Base-by-base conservation (phyloP, 2,113 vertebrate genomes). In the Oreochromis aureus region DNA sequence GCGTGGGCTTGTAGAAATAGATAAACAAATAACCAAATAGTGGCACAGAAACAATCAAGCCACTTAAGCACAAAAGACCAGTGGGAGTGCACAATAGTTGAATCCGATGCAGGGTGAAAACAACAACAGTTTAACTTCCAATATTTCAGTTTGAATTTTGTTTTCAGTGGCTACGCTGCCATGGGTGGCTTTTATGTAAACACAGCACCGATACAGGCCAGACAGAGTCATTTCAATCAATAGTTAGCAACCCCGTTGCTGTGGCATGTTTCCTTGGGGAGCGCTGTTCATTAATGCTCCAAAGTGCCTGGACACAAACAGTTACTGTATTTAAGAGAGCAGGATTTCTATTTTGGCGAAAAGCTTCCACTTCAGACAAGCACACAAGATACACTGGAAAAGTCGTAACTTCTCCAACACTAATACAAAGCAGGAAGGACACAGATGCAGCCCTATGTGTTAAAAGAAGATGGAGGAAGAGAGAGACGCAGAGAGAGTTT, bases 141-240 rank as follows among this genome's bases (percentile, higher is more conserved):
- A 63, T 54, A 59, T 56, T 86, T 92, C 36, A 56, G 13, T 86
- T 83, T 10, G 32, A 30, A 27, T 66, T 89, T 73, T 80, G n/a
- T 51, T 84, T 80, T 58, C 84, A 46, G 66, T 2, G 79, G 71
- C 24, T 24, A 59, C 4, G 34, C 84, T 80, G 78, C 76, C 81
- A 87, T 82, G 73, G 86, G 83, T 82, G 86, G 83, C 66, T 89
- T 92, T 89, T 85, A 90, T 92, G 83, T 73, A 86, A 88, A 89
- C 86, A 63, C 36, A 22, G 66, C 86, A 18, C 48, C 19, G 61
- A 92, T 63, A 84, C 86, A 83, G 84, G 66, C 81, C 89, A 88
- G 89, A 91, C 89, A 91, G 87, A 94, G 94, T 87, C 87, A 85
- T 92, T 90, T 86, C 86, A 87, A 91, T 94, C 94, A 81, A 94